Base-by-base conservation (phyloP, 2,888 invertebrate species). In the Netelia melanura region DNA sequence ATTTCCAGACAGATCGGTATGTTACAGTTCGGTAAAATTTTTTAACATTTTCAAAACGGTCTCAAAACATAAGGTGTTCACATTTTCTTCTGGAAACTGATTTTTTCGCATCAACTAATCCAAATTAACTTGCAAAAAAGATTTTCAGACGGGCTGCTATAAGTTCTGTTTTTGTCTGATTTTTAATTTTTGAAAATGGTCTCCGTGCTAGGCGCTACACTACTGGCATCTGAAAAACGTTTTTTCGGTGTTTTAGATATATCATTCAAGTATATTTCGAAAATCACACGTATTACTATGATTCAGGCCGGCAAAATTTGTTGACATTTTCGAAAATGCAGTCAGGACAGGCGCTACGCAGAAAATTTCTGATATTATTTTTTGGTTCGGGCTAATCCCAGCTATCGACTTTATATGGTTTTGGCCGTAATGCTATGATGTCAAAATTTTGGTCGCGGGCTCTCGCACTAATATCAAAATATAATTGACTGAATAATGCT, bases 341-440 rank as follows among this genome's bases (percentile, higher is more conserved):
- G 6, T 64, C 76, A 76, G 65, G 76, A 65, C 65, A 76, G 30
- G 48, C 62, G 65, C 64, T 21, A 44, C 65, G 2, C 64, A 43
- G 14, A 75, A 56, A 72, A 72, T 72, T n/a, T 72, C 72, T 17
- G 72, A 72, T 54, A 6, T 21, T 14, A 30, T 72, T 72, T 72
- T 72, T 6, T 9, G 38, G 72, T 58, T 58, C 38, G 3, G 75
- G 21, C 14, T 75, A 43, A 75, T 75, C 62, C 3, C 3, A 62
- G 25, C 43, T 25, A 77, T 77, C 23, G 67, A 78, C 17, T 54
- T 14, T 30, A 68, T 71, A 71, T 5, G 30, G 30, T 30, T 30
- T 30, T 5, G 30, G 30, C 30, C 30, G 30, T 30, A 30, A 30
- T 30, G 5, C 5, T 2, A 30, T 30, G 30, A 30, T 2, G 30